Conservation (phyloP, 2,113 vertebrate genomes). For the Mus pahari region DNA sequence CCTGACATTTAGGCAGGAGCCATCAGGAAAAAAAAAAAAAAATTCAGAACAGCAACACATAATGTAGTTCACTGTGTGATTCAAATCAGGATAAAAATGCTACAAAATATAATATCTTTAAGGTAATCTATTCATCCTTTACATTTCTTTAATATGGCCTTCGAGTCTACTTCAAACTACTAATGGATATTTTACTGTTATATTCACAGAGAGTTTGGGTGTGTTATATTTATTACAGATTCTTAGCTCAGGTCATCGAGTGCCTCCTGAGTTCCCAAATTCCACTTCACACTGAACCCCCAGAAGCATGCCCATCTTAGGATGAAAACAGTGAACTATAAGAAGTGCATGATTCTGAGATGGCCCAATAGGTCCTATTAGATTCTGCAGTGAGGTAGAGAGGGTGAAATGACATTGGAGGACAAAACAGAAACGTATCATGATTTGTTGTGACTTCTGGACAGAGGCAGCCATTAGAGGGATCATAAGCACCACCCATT, state of each 20-base stretch:
- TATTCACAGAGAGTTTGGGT: neutral
- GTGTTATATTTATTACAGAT: neutral
- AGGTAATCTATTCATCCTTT: neutral
- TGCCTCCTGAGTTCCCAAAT: neutral
- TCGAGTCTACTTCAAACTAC: neutral
- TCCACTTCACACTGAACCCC: neutral
- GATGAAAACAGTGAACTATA: neutral
- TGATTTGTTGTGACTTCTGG: neutral
- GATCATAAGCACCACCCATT: neutral
- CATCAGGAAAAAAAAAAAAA: neutral
- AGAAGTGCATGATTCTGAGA: neutral
- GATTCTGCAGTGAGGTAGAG: neutral
- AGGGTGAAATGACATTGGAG: neutral
- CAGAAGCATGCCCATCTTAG: neutral
- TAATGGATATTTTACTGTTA: slow-evolving; percentile 6
- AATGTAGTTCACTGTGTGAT: neutral
- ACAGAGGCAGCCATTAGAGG: neutral
- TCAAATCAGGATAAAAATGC: neutral
- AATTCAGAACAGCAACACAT: neutral
- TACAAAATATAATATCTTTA: neutral
- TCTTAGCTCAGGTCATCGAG: slow-evolving; percentile 6
- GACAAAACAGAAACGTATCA: slow-evolving; percentile 16
- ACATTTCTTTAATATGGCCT: neutral
- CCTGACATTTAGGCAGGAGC: neutral
- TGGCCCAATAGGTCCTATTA: neutral